Percentiles rank a stretch among this genome's conserved stretches.
phyloP scores from a whole-genome alignment of 2,797 vertebrate species.

The Mormyrops attenuatus region DNA sequence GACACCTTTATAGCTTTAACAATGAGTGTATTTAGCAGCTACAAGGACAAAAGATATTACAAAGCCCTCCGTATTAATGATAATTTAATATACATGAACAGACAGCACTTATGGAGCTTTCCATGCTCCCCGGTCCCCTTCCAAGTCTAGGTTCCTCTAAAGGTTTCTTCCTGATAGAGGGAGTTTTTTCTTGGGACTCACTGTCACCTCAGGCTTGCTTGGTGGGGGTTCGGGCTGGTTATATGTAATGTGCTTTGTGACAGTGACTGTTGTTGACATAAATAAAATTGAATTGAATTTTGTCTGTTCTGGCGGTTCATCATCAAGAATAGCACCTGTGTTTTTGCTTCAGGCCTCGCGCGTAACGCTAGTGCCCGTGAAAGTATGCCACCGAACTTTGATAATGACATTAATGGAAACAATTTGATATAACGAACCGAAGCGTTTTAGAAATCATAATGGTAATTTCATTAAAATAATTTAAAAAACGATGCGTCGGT shows the following conservation, averaged over 20 bases:
- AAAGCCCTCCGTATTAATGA: background rate
- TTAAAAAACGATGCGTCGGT: background rate
- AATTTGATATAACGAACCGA: background rate
- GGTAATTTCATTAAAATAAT: background rate
- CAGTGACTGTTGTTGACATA: no score
- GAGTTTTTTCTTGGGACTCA: no score
- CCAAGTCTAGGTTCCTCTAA: no score
- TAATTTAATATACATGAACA: background rate
- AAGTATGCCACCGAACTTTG: background rate
- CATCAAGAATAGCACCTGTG: no score
- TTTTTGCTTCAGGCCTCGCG: no score
- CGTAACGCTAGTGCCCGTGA: background rate
- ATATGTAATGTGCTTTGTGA: no score
- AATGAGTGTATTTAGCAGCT: background rate
- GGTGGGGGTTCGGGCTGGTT: no score
- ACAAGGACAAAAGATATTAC: background rate
- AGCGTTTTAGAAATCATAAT: background rate
- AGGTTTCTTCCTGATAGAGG: no score
- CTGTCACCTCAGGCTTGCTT: no score
- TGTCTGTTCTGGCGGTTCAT: no score
- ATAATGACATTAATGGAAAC: background rate
- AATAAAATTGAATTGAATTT: no score
- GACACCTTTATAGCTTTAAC: background rate
- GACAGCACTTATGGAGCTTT: background rate
- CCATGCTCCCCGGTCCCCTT: no score